Evolutionary conservation across 2,888 invertebrate species (phyloP).

Genomic region (Lacanobia oleracea): DNA sequence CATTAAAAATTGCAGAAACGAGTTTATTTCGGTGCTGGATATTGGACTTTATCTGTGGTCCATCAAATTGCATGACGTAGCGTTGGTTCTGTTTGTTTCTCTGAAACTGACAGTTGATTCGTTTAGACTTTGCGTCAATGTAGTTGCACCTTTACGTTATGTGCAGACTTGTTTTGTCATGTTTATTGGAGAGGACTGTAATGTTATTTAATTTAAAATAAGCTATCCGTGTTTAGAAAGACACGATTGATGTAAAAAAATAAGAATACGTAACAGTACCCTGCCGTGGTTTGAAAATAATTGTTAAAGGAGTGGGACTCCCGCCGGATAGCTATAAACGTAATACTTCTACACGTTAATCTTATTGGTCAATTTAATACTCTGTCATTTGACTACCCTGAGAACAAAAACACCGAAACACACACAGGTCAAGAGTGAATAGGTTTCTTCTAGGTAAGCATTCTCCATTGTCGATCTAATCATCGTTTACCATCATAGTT

Average conservation of each 20-base stretch:
- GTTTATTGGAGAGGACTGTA: background rate
- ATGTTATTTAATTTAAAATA: background rate
- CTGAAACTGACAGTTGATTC: background rate
- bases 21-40: conserved; percentile 5
- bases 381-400: too few species aligned
- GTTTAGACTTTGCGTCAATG: background rate
- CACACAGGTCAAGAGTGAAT: too few species aligned
- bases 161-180: background rate
- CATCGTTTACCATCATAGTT: too few species aligned
- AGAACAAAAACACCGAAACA: too few species aligned
- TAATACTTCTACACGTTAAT: too few species aligned
- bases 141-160: background rate
- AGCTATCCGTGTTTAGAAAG: background rate
- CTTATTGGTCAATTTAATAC: too few species aligned
- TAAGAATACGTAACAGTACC: too few species aligned
- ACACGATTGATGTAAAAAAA: background rate
- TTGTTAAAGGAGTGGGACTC: too few species aligned
- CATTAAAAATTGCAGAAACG: background rate
- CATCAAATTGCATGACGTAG: background rate
- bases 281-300: too few species aligned
- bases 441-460: too few species aligned
- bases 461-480: too few species aligned
- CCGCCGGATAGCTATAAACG: too few species aligned
- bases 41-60: background rate
- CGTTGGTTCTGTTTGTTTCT: background rate